A percentile compares a stretch with the other conserved stretches of the same genome.
phyloP scores from a whole-genome alignment of 2,113 vertebrate genomes.

The Muntiacus reevesi region DNA sequence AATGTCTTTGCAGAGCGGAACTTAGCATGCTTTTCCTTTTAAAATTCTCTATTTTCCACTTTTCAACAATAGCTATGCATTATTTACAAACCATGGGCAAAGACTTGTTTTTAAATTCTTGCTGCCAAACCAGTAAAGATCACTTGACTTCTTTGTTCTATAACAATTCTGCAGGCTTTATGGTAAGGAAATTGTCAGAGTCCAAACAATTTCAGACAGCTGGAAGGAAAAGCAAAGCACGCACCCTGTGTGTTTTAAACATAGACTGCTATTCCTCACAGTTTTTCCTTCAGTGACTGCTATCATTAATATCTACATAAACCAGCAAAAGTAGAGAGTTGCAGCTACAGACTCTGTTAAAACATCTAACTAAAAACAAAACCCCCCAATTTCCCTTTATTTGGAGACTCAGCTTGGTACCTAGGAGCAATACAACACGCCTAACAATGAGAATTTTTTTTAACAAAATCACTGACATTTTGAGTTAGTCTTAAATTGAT shows the following conservation, averaged over 20 bases:
- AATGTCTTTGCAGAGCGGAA: background rate
- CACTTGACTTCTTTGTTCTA: background rate
- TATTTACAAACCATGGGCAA: background rate
- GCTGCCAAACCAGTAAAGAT: background rate
- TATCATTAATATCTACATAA: slow-evolving; percentile 11
- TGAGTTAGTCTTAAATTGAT: background rate
- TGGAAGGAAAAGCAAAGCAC: slow-evolving; percentile 4
- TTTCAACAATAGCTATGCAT: background rate
- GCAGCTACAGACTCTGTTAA: background rate
- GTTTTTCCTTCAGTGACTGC: background rate
- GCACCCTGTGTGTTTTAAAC: background rate
- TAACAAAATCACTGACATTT: background rate
- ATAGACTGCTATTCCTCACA: background rate
- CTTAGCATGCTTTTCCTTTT: background rate
- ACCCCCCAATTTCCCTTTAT: background rate
- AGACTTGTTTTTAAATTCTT: background rate
- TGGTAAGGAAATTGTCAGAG: background rate
- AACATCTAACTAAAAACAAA: background rate
- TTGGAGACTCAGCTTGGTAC: background rate
- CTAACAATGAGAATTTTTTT: background rate
- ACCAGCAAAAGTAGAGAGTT: background rate
- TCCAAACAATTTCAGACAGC: background rate
- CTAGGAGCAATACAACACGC: background rate
- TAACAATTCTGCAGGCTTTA: background rate
- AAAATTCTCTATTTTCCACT: background rate